Evolutionary conservation across 2,113 vertebrate species (phyloP).

Genomic region (Puma concolor): DNA sequence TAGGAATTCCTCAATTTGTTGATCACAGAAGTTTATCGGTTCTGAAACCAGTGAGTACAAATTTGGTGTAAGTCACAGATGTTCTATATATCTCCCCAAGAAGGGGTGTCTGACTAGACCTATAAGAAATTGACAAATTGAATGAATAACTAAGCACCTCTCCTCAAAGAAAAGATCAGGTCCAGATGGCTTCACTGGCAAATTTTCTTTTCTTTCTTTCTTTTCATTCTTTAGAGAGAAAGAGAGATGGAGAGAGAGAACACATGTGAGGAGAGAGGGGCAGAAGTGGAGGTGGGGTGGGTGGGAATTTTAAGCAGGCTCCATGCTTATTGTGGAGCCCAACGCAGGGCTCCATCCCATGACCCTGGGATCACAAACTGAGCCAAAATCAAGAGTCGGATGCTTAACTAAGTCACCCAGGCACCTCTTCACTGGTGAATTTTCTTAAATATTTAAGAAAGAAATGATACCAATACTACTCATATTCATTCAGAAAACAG

Average conservation of each 20-base stretch:
- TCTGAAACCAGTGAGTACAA: neutral
- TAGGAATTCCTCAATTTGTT: neutral
- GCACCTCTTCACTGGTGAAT: neutral
- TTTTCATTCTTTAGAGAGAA: too few species aligned
- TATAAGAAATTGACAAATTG: neutral
- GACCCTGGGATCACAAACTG: too few species aligned
- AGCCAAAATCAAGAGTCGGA: too few species aligned
- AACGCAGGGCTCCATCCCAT: too few species aligned
- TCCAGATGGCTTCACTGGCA: neutral
- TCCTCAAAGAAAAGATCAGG: neutral
- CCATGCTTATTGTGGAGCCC: too few species aligned
- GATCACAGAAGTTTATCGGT: neutral
- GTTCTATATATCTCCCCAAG: neutral
- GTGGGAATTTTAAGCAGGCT: too few species aligned
- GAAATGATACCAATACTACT: neutral
- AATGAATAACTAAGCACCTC: neutral
- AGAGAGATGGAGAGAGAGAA: too few species aligned
- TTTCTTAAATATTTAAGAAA: constrained; percentile 22
- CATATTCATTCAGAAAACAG: constrained; percentile 6
- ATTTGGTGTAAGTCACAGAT: neutral
- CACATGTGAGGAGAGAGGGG: too few species aligned
- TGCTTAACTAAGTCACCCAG: too few species aligned
- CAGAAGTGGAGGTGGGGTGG: too few species aligned
- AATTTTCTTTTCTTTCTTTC: neutral
- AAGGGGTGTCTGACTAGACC: neutral